Conservation (phyloP, 1,140 invertebrate species). For the Bombus pascuorum region DNA sequence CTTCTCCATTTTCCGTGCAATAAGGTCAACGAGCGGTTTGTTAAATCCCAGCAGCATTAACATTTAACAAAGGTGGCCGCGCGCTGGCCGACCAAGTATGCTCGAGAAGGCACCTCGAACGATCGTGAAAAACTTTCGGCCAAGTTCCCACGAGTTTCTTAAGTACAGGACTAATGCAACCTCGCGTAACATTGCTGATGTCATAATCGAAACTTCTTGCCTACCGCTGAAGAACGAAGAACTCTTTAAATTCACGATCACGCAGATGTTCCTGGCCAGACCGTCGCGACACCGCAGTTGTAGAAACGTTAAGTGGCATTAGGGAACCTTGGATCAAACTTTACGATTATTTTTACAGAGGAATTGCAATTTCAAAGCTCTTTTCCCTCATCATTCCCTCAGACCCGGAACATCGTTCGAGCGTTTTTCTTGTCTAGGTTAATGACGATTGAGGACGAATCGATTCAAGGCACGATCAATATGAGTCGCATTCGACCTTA, state of each 20-base stretch:
- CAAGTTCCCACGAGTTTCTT: constrained; percentile 36
- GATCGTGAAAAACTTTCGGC: constrained; percentile 41
- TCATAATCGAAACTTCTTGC: constrained; percentile 41
- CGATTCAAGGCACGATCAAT: neutral
- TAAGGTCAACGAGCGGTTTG: constrained; percentile 41
- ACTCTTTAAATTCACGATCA: constrained; percentile 34
- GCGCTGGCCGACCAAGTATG: neutral
- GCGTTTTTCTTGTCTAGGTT: neutral
- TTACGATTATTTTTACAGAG: constrained; percentile 35
- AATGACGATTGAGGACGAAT: constrained; percentile 12
- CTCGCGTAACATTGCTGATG: constrained; percentile 48
- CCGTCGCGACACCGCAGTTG: neutral
- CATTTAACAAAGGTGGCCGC: constrained; percentile 20
- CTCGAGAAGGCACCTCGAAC: neutral
- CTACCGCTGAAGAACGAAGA: constrained; percentile 4
- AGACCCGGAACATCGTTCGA: neutral
- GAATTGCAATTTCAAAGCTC: constrained; percentile 11
- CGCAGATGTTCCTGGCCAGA: constrained; percentile 27
- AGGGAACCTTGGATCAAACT: constrained; percentile 1
- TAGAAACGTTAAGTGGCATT: constrained; percentile 40
- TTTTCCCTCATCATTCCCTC: neutral
- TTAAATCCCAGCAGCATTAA: constrained; percentile 40
- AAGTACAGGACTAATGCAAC: constrained; percentile 20
- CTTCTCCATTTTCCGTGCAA: neutral
- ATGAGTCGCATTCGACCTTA: neutral